Percentiles rank a stretch among this genome's conserved stretches.
phyloP scores from a whole-genome alignment of 2,113 vertebrate genomes.

The Platysteira castanea region DNA sequence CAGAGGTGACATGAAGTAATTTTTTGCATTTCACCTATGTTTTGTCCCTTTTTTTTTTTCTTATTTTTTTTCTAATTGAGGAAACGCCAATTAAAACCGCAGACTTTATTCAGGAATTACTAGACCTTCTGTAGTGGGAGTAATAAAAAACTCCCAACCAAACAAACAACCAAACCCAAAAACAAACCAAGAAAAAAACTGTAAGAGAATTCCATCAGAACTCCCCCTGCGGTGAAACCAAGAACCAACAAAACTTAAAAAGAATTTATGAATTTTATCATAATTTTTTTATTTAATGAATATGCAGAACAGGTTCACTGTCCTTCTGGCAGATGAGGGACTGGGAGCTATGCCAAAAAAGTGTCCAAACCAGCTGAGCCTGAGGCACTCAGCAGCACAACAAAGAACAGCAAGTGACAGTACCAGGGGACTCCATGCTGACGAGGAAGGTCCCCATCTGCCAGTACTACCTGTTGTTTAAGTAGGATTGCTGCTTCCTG shows the following conservation, averaged over 20 bases:
- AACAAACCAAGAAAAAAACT: background rate
- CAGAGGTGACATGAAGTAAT: background rate
- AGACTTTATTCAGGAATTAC: background rate
- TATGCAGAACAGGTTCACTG: background rate
- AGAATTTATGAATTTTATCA: background rate
- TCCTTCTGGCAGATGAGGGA: background rate
- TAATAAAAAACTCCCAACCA: background rate
- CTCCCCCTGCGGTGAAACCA: background rate
- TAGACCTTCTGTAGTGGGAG: background rate
- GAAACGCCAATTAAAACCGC: background rate
- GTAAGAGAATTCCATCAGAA: background rate
- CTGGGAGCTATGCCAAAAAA: background rate
- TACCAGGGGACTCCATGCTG: background rate
- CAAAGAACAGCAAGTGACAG: background rate
- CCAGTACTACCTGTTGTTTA: background rate
- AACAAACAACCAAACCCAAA: background rate
- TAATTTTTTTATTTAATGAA: background rate
- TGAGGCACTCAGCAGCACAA: background rate
- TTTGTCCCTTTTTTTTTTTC: background rate
- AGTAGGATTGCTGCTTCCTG: background rate
- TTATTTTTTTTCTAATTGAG: background rate
- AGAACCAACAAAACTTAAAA: background rate
- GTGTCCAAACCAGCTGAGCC: background rate
- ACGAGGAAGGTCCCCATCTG: background rate
- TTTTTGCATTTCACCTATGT: background rate